Base-by-base conservation (phyloP, 2,888 invertebrate species). In the Odontocolon sp. region DNA sequence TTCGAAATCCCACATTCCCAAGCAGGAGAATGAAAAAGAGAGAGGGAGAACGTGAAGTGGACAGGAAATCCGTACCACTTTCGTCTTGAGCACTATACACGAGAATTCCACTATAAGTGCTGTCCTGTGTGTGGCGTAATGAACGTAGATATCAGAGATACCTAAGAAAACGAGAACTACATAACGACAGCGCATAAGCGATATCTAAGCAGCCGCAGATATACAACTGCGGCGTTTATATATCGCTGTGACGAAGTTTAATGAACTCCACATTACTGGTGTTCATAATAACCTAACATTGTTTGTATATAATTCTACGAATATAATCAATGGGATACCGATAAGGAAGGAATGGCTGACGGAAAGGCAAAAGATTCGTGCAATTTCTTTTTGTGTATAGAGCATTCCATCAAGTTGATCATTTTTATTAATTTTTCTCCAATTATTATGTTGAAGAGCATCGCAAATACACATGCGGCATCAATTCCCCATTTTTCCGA, bases 51-150 rank as follows among this genome's bases (percentile, higher is more conserved):
- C 26, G 8, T 28, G 52, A 14, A 14, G 11, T 8, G 26, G 28
- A 50, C 6, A 28, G 28, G 14, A 50, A 50, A 4, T 50, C 47
- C 23, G 47, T 47, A 3, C 47, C 23, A 47, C 47, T 47, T 47
- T 47, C 47, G 23, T 23, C 23, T 47, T 47, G 47, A 23, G 42
- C 18, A 8, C 9, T 5, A 40, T 40, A 3, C 40, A 2, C 14
- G 40, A 40, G 40, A 40, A 40, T 40, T 40, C 40, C 40, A 16
- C 14, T 0, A 6, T 3, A 40, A 40, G 5, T 40, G 16, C 1
- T 5, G 40, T 14, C 6, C 16, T 16, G 16, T 6, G 42, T 42
- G 2, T 23, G 11, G 16, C 45, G 45, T 21, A 45, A 45, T 14
- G 40, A 40, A 16, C 16, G 40, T 3, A n/a, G 11, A 40, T 2